Evolutionary conservation across 2,113 vertebrate genomes (phyloP), one percentile per base, ranked within the genome.

Genomic region (Aegotheles bennettii): DNA sequence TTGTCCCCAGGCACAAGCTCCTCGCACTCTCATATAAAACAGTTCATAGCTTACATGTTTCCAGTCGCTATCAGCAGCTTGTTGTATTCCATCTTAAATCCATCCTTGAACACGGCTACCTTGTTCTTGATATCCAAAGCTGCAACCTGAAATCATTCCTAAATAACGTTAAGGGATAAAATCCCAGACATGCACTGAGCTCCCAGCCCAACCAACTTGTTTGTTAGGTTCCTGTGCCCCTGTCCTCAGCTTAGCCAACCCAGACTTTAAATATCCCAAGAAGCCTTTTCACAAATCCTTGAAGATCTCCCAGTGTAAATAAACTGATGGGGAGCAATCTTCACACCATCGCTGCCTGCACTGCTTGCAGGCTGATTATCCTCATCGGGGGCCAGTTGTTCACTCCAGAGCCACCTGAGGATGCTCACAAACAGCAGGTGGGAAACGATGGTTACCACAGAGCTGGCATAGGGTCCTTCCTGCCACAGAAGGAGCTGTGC

Each of bases 11-110:
- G 53, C 76, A 87, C 51, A 81, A 84, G 40, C 60, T 76, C 73
- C 38, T 69, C 48, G 33, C 3, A 6, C 63, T 82, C 53, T 26
- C 76, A 69, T 68, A 51, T 40, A 43, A n/a, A 90, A 53, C 12
- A 74, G 31, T 42, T 53, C 0, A 0, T 23, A 77, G 65, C 98
- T 97, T 93, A 99, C 99, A 88, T 99, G 98, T 98, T 99, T 95
- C 99, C 99, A 13, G 99, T 99, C 2, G 99, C 99, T 94, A 99
- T 98, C 77, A 99, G 98, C 87, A 99, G 98, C 81, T 99, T 99
- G 97, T 98, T 99, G 95, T 99, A 99, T 88, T 99, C 99, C 98
- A 99, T 98, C 97, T 98, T 99, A 95, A 99, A 98, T 64, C 99
- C 99, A 48, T 99, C 99, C 90, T 99, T 99, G 98, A 99, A 99